phyloP scores from a whole-genome alignment of 2,113 vertebrate genomes.

The Saiga tatarica region DNA sequence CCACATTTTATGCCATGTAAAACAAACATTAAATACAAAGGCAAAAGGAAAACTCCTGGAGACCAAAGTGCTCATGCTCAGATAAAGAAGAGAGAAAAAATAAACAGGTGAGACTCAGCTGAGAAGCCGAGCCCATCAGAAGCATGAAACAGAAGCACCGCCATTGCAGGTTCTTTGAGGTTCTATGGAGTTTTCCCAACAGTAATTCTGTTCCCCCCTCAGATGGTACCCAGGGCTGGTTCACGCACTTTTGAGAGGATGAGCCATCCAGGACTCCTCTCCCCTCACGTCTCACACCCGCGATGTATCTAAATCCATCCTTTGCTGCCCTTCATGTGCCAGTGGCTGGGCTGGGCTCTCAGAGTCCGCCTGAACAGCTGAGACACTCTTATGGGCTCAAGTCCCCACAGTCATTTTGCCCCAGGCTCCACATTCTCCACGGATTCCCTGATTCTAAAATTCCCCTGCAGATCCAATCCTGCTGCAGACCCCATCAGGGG shows the following conservation, averaged over 20 bases:
- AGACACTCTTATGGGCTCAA: not conserved
- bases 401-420: rapidly evolving
- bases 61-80: not conserved
- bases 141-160: not conserved
- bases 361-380: not conserved
- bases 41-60: not conserved
- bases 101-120: too few species aligned
- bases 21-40: not conserved
- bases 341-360: not conserved
- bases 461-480: rapidly evolving
- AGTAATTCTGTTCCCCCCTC: too few species aligned
- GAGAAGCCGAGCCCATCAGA: not conserved
- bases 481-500: not conserved
- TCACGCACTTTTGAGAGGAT: not conserved
- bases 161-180: rapidly evolving
- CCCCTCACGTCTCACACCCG: not conserved
- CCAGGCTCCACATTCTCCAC: not conserved
- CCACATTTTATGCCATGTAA: not conserved
- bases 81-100: not conserved
- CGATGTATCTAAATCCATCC: not conserved
- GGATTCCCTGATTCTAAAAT: not conserved
- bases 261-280: not conserved
- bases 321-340: not conserved
- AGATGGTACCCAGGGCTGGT: not conserved
- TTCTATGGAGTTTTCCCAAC: not conserved